Evolutionary conservation across 2,113 vertebrate genomes (phyloP).

Genomic region (Atherinomorus stipes): DNA sequence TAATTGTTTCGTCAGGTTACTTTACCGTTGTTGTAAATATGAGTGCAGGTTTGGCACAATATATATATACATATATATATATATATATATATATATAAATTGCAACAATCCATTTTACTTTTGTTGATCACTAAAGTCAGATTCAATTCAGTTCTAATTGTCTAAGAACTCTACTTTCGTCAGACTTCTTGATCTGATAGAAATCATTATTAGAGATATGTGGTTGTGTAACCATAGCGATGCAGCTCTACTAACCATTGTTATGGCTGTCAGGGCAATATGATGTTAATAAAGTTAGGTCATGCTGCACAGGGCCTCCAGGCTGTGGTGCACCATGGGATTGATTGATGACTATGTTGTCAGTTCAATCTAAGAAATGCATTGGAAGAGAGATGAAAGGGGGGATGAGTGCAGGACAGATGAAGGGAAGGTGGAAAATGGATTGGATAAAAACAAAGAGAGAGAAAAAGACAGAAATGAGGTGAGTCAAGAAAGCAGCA

Average conservation of each 20-base stretch:
- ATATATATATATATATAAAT: no score
- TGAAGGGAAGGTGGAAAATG: conserved; percentile 28
- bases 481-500: neutral
- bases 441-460: conserved; percentile 24
- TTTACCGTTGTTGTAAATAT: no score
- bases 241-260: conserved; percentile 16
- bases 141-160: neutral
- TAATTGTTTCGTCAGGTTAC: no score
- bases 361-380: conserved; percentile 76
- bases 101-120: no score
- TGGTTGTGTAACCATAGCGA: conserved; percentile 32
- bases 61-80: no score
- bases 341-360: conserved; percentile 79
- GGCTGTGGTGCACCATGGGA: conserved; percentile 56
- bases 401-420: conserved; percentile 1
- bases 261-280: conserved; percentile 62
- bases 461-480: neutral
- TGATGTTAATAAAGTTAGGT: conserved; percentile 75
- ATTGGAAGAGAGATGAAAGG: conserved; percentile 33
- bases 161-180: neutral
- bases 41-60: no score
- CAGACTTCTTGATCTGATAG: neutral
- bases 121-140: neutral
- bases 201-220: conserved; percentile 7
- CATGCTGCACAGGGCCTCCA: conserved; percentile 44